These are phyloP conservation scores for Doris montereyensis DNA, from an alignment of 2,888 invertebrate genomes.

Conservation along the genomic window DNA sequence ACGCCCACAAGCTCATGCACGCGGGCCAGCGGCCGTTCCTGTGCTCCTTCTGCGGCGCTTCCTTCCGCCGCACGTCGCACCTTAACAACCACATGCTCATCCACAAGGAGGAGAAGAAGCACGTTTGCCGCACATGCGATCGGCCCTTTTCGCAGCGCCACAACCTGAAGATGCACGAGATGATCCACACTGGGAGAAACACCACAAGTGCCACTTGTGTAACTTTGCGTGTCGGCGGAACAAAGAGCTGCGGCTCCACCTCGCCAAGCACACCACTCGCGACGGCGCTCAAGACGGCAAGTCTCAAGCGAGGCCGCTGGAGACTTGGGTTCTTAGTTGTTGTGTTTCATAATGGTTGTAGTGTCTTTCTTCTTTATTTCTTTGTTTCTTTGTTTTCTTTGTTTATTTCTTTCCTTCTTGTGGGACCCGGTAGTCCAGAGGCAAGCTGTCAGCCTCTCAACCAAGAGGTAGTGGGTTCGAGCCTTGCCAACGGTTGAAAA, in stretches of 20 bases:
- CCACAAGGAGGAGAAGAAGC: constrained; percentile 41
- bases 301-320: too few species aligned
- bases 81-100: constrained; percentile 40
- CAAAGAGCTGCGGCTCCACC: constrained; percentile 39
- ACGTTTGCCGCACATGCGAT: constrained; percentile 36
- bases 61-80: constrained; percentile 39
- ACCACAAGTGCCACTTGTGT: constrained; percentile 35
- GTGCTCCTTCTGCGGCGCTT: constrained; percentile 37
- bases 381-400: too few species aligned
- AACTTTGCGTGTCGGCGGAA: constrained; percentile 39
- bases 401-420: too few species aligned
- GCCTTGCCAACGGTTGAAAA: too few species aligned
- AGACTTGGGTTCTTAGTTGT: too few species aligned
- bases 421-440: too few species aligned
- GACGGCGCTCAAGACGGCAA: too few species aligned
- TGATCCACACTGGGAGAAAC: constrained; percentile 42
- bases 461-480: too few species aligned
- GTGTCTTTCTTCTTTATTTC: too few species aligned
- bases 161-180: constrained; percentile 43
- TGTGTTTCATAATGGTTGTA: too few species aligned
- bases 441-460: too few species aligned
- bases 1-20: constrained; percentile 38
- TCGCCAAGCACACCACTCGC: constrained; percentile 37
- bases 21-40: constrained; percentile 39
- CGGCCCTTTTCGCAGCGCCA: constrained; percentile 36